Base-by-base conservation (phyloP, 2,113 vertebrate genomes). In the Ptychochromis oligacanthus region DNA sequence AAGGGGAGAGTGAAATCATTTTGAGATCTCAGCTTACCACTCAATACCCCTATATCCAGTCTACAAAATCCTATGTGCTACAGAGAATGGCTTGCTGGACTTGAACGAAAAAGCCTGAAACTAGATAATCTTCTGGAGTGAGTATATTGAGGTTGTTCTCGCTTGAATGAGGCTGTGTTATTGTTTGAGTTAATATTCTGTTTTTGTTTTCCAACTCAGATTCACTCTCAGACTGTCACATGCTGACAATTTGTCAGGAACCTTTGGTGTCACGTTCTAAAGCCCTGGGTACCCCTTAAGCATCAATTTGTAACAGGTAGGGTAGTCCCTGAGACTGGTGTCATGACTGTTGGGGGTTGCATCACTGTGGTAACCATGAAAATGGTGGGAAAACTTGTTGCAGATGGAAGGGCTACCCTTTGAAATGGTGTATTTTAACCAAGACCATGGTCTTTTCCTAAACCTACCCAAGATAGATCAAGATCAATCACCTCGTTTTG, bases 1-100 rank as follows among this genome's bases (percentile, higher is more conserved):
- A 93, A 94, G 86, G 75, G 91, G 87, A 90, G 87, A 87, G 77
- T 88, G 88, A 91, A 94, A 94, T 93, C 89, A 93, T 90, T 92
- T 84, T 86, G 89, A 89, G 89, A 93, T 92, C 81, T 93, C 77
- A 59, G 86, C 83, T 91, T 80, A 85, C 85, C 80, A 80, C 79
- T 89, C 83, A 65, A 79, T 89, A 89, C 40, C 77, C 40, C 75
- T 82, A 46, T 34, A 72, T n/a, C 46, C 83, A 83, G 55, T 83
- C 80, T 34, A 77, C 75, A 86, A 87, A 88, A 89, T 80, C 72
- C 49, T 20, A 72, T 59, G 80, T 72, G 82, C 43, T 85, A 75
- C 61, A 84, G 18, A 64, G 31, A 89, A 67, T 56, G 38, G 14
- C 36, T 72, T 64, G 22, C 64, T 65, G 64, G 62, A 82, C 77